phyloP scores from a whole-genome alignment of 2,888 invertebrate genomes.

The Elegia similella region DNA sequence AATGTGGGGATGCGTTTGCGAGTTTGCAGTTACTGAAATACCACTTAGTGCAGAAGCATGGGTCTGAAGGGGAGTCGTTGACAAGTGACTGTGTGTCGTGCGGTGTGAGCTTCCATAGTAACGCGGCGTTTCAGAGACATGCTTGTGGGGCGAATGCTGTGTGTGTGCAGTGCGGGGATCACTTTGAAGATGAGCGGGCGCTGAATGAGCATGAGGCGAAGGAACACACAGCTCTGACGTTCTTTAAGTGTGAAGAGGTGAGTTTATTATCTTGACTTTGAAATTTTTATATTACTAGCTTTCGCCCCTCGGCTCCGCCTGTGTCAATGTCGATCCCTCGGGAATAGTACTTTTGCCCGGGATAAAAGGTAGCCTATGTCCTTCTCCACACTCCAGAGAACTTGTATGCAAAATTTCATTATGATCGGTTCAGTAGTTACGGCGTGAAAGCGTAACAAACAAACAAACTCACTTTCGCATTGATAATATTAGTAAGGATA shows the following conservation, averaged over 20 bases:
- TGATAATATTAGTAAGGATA: no score
- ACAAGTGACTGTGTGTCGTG: neutral
- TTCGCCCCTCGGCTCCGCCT: no score
- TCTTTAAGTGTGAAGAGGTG: constrained; percentile 11
- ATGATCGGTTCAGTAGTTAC: no score
- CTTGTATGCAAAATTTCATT: no score
- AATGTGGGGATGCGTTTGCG: constrained; percentile 32
- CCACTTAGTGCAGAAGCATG: constrained; percentile 24
- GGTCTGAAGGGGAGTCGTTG: neutral
- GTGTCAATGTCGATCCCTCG: no score
- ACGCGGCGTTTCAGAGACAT: constrained; percentile 6
- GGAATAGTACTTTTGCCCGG: no score
- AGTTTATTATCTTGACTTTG: neutral
- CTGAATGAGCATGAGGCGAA: constrained; percentile 4
- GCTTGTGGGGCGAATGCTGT: neutral
- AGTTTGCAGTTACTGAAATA: constrained; percentile 22
- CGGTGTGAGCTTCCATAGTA: constrained; percentile 7
- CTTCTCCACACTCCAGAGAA: no score
- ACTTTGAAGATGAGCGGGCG: neutral
- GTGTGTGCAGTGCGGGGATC: constrained; percentile 11
- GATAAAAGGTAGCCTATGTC: no score
- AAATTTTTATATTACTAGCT: no score
- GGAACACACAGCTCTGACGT: neutral
- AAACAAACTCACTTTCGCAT: no score
- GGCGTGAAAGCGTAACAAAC: no score